Conservation (phyloP, 92 coral and sea anemone genomes). For the Paragorgia papillata region DNA sequence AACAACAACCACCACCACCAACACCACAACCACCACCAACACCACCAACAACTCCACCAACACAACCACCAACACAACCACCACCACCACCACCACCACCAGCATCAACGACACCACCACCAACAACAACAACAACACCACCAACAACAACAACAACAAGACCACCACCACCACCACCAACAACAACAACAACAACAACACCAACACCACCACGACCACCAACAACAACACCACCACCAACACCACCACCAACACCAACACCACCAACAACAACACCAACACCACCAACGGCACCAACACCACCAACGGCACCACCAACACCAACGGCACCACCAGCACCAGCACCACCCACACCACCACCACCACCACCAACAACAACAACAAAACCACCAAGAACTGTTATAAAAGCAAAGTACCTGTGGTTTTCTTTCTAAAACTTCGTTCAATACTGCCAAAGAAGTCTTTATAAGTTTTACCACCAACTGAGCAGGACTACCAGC, state of each 20-base stretch:
- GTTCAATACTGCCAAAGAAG: constrained; percentile 86
- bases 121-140: constrained; percentile 1
- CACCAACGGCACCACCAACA: neutral
- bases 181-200: neutral
- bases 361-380: neutral
- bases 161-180: neutral
- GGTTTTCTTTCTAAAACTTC: constrained; percentile 76
- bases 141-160: neutral
- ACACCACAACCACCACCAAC: neutral
- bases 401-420: constrained; percentile 50
- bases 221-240: neutral
- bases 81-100: neutral
- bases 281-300: neutral
- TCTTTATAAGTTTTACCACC: constrained; percentile 78
- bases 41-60: neutral
- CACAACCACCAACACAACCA: neutral
- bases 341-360: neutral
- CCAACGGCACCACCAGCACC: neutral
- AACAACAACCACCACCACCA: neutral
- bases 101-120: neutral
- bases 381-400: neutral
- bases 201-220: neutral
- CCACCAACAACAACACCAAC: neutral
- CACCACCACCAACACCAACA: neutral
- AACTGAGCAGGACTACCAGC: constrained; percentile 77